These are phyloP conservation scores for Glaucopsyche alexis DNA, from an alignment of 2,888 invertebrate species.

Conservation along the genomic window DNA sequence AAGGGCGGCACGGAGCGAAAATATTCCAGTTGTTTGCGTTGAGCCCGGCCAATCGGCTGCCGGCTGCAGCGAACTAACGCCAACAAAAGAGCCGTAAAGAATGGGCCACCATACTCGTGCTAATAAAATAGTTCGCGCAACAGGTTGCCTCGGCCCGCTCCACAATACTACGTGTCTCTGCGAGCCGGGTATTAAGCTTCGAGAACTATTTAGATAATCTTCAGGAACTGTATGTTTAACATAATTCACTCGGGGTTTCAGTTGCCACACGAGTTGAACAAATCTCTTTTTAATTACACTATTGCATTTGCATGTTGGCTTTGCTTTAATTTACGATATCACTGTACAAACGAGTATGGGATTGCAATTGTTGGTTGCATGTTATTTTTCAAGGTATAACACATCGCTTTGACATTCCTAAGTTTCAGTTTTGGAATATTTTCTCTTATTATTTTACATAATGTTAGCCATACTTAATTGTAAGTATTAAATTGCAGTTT, in stretches of 20 bases:
- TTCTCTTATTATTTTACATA: no score
- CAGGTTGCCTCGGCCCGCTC: slow-evolving; percentile 63
- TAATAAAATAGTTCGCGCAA: slow-evolving; percentile 79
- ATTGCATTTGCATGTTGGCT: slow-evolving; percentile 20
- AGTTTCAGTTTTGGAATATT: no score
- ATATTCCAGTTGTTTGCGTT: slow-evolving; percentile 64
- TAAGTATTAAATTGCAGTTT: no score
- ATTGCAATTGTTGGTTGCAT: neutral
- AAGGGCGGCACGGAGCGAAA: slow-evolving; percentile 56
- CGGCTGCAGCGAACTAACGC: slow-evolving; percentile 67
- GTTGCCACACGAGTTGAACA: slow-evolving; percentile 14
- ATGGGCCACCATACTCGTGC: slow-evolving; percentile 73
- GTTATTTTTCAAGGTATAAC: neutral
- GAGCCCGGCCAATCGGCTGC: slow-evolving; percentile 67
- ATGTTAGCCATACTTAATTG: no score
- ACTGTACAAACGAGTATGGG: slow-evolving; percentile 6
- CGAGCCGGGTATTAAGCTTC: slow-evolving; percentile 47
- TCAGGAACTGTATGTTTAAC: slow-evolving; percentile 23
- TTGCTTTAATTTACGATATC: neutral
- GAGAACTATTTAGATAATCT: slow-evolving; percentile 29
- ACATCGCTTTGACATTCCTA: neutral
- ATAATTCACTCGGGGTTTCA: slow-evolving; percentile 1
- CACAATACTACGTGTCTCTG: slow-evolving; percentile 60
- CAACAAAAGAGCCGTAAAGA: slow-evolving; percentile 77
- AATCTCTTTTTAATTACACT: slow-evolving; percentile 23